These are phyloP conservation scores for Centropristis striata DNA, from an alignment of 2,113 vertebrate genomes.

Conservation along the genomic window DNA sequence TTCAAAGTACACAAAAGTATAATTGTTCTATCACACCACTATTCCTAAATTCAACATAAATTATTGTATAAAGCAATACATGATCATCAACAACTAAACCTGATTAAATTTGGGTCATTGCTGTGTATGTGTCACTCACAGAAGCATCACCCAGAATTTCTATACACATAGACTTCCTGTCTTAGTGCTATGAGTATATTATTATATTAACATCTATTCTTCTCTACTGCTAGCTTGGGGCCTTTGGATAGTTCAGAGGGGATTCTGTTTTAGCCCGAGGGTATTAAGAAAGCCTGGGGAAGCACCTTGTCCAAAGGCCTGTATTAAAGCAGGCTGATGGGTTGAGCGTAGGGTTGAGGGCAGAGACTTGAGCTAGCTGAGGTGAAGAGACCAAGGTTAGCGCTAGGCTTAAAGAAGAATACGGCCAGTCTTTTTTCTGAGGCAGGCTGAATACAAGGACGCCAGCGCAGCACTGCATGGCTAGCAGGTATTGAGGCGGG, in stretches of 20 bases:
- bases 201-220: slow-evolving; percentile 40
- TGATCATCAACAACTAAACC: neutral
- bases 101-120: neutral
- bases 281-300: slow-evolving; percentile 76
- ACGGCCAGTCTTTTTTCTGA: slow-evolving; percentile 85
- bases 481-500: slow-evolving; percentile 94
- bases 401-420: slow-evolving; percentile 65
- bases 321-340: slow-evolving; percentile 91
- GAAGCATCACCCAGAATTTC: slow-evolving; percentile 2
- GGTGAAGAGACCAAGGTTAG: slow-evolving; percentile 73
- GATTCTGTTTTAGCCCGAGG: slow-evolving; percentile 83
- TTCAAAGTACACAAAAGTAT: neutral
- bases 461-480: slow-evolving; percentile 89
- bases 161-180: slow-evolving; percentile 33
- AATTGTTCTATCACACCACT: neutral
- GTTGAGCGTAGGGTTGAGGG: slow-evolving; percentile 92
- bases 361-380: slow-evolving; percentile 86
- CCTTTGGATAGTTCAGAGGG: slow-evolving; percentile 80
- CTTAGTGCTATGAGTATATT: slow-evolving; percentile 16
- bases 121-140: neutral
- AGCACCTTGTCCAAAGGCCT: slow-evolving; percentile 92
- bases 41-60: neutral
- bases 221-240: slow-evolving; percentile 69
- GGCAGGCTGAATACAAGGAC: slow-evolving; percentile 92
- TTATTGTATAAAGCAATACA: neutral